phyloP scores from a whole-genome alignment of 2,888 invertebrate species.

The Lysandra coridon region DNA sequence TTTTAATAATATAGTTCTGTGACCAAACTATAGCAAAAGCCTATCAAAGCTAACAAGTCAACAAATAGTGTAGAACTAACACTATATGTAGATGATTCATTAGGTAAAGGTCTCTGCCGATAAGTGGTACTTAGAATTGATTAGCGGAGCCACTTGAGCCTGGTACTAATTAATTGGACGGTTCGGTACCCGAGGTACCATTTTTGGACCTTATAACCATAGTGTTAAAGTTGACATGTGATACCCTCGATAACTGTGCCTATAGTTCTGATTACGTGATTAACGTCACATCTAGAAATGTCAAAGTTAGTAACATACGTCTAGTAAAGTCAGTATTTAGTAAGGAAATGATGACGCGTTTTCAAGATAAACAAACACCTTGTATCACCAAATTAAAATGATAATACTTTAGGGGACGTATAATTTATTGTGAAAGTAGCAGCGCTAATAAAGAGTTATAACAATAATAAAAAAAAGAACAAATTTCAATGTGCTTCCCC shows the following conservation, averaged over 20 bases:
- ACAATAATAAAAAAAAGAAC: not conserved
- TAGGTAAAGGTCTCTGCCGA: constrained; percentile 38
- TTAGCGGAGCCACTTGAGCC: constrained; percentile 53
- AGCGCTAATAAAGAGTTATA: too few relatives aligned
- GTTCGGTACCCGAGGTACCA: not conserved
- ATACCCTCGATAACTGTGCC: too few relatives aligned
- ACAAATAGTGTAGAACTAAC: not conserved
- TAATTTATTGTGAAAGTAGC: too few relatives aligned
- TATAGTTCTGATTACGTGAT: not conserved
- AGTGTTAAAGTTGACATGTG: not conserved
- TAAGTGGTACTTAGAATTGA: constrained; percentile 60
- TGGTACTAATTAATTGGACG: constrained; percentile 58
- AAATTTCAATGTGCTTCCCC: not conserved
- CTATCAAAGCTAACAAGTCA: not conserved
- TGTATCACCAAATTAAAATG: too few relatives aligned
- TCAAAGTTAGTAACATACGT: not conserved
- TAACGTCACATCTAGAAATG: not conserved
- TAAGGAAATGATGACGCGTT: too few relatives aligned
- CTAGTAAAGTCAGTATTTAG: too few relatives aligned
- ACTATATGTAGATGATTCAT: constrained; percentile 1
- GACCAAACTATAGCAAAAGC: not conserved
- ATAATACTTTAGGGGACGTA: too few relatives aligned
- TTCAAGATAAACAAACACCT: too few relatives aligned
- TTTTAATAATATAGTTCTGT: too few relatives aligned
- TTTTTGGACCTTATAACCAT: not conserved